A percentile compares a stretch with the other conserved stretches of the same genome.
phyloP scores from a whole-genome alignment of 2,113 vertebrate species.

The Pseudorhombus dupliciocellatus region DNA sequence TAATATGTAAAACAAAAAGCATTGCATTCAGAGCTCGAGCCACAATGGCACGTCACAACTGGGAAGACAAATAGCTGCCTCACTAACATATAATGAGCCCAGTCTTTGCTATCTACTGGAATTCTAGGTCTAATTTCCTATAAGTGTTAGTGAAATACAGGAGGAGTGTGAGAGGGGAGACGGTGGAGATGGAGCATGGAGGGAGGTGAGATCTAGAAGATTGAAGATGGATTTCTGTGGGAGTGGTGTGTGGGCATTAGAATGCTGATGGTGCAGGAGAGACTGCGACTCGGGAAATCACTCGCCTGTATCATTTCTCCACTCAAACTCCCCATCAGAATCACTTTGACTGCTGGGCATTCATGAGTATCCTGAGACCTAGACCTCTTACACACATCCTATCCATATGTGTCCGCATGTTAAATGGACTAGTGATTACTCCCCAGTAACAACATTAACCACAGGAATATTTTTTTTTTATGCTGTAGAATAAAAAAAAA shows the following conservation, averaged over 20 bases:
- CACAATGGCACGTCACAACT: conserved; percentile 11
- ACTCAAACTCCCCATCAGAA: conserved; percentile 57
- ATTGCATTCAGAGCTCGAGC: conserved; percentile 19
- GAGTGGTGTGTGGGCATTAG: conserved; percentile 75
- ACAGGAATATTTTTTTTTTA: background rate
- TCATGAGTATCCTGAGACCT: conserved; percentile 22
- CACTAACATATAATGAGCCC: conserved; percentile 56
- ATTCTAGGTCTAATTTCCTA: conserved; percentile 66
- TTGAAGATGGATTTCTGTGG: conserved; percentile 74
- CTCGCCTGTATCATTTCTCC: conserved; percentile 66
- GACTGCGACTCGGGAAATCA: conserved; percentile 70
- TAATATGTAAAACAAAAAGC: conserved; percentile 46
- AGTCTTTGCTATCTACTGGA: conserved; percentile 50
- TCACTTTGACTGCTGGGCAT: conserved; percentile 50
- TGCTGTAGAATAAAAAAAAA: background rate
- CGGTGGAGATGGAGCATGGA: conserved; percentile 53
- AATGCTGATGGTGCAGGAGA: conserved; percentile 77
- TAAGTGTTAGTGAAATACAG: conserved; percentile 67
- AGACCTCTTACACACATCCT: conserved; percentile 17
- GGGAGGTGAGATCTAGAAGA: conserved; percentile 66
- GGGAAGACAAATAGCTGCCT: conserved; percentile 46
- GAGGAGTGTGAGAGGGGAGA: conserved; percentile 51
- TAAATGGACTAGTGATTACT: conserved; percentile 3
- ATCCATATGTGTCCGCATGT: conserved; percentile 9
- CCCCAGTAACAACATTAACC: conserved; percentile 4